A percentile compares a stretch with the other conserved stretches of the same genome.
These are phyloP conservation scores for Tetramorium alpestre DNA, from an alignment of 1,140 invertebrate species.

Conservation along the genomic window DNA sequence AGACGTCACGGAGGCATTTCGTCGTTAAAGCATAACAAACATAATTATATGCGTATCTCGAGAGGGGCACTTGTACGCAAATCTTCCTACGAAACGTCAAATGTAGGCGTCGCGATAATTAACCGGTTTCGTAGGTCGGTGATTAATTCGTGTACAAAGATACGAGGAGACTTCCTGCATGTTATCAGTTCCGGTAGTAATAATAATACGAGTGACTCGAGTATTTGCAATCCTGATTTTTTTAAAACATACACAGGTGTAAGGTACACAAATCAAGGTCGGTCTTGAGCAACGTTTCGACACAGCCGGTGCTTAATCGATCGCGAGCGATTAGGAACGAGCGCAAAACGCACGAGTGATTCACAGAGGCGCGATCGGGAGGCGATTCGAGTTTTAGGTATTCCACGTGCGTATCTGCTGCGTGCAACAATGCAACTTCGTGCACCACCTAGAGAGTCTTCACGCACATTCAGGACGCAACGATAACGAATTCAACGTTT, in stretches of 20 bases:
- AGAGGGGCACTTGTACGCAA: background rate
- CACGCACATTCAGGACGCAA: background rate
- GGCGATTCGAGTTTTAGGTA: constrained; percentile 46
- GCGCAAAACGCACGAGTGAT: constrained; percentile 11
- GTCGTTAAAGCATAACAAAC: background rate
- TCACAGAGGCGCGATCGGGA: constrained; percentile 41
- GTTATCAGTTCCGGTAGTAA: constrained; percentile 31
- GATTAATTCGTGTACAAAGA: constrained; percentile 52
- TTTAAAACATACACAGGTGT: background rate
- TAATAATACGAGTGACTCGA: background rate
- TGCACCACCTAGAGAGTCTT: constrained; percentile 2
- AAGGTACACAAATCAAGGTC: background rate
- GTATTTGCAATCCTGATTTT: background rate
- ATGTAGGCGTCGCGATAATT: constrained; percentile 43
- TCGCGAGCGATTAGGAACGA: constrained; percentile 34
- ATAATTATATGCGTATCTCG: background rate
- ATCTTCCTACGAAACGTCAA: background rate
- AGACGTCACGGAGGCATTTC: background rate
- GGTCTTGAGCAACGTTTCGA: background rate
- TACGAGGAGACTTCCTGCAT: constrained; percentile 57
- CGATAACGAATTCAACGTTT: background rate
- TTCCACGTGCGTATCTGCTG: constrained; percentile 64
- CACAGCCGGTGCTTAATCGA: background rate
- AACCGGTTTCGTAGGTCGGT: constrained; percentile 57
- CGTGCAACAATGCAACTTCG: constrained; percentile 73